Evolutionary conservation across 1,140 invertebrate genomes (phyloP), one percentile per base, ranked within the genome.

Genomic region (Drosophila leontia): DNA sequence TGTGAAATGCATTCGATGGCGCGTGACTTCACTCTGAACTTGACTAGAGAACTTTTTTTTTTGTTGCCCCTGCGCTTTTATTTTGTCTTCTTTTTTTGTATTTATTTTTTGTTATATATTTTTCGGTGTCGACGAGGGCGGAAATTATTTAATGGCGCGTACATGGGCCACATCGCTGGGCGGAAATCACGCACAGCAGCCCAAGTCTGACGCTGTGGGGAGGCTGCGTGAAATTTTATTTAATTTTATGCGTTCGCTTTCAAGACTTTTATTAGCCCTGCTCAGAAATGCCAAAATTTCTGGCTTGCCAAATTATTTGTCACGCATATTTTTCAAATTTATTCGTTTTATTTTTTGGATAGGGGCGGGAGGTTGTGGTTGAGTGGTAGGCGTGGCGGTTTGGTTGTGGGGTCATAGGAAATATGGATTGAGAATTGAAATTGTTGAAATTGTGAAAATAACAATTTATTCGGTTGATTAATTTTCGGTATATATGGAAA

Each of bases 111-210:
- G 17, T 62, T 17, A 44, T 45, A 37, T 29, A n/a, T 35, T 51
- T 42, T 63, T 53, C 23, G 37, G 34, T 39, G 67, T 60, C 47
- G 65, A 68, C 79, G 67, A 71, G 85, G 78, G 82, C 85, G 85
- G 85, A 90, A 90, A 90, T 90, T 90, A 90, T 90, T 90, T 90
- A 90, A 90, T 90, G 85, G 82, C 78, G 81, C 85, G 85, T 85
- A 90, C 85, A 90, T 90, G 82, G 70, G 63, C 64, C 65, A 81
- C 74, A 72, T 81, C 45, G 67, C 59, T 53, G 55, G 69, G 82
- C 85, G 85, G 85, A 90, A 90, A 90, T 90, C 85, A 90, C 85
- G 85, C 85, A 85, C 85, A 69, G 85, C 48, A 67, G 62, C 55
- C 37, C 60, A 58, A 53, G 63, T 69, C 78, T 80, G 63, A 61